These are phyloP conservation scores for Oreotrochilus melanogaster DNA, from an alignment of 2,113 vertebrate genomes.

Conservation along the genomic window DNA sequence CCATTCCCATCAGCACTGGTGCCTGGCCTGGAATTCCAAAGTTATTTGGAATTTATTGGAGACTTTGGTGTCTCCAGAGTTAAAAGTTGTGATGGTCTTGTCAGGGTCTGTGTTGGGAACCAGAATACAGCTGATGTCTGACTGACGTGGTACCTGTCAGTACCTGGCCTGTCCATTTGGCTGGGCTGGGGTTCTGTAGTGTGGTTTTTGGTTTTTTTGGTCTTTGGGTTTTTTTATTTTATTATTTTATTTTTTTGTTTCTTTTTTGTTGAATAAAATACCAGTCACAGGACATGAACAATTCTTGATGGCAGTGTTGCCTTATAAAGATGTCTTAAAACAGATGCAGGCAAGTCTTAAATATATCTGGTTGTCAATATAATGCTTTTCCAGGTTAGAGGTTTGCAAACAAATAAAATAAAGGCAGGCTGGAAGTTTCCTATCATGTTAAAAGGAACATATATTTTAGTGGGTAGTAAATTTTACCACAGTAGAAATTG, in stretches of 20 bases:
- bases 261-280: neutral
- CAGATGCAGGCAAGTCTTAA: neutral
- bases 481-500: neutral
- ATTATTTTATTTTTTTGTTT: neutral
- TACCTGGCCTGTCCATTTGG: neutral
- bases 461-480: neutral
- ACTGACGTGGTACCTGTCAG: neutral
- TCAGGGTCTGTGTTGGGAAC: neutral
- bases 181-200: neutral
- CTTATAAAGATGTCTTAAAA: neutral
- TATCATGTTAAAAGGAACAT: neutral
- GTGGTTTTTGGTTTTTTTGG: neutral
- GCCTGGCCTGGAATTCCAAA: neutral
- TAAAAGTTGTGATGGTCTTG: neutral
- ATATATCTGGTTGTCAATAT: neutral
- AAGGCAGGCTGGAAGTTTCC: neutral
- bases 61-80: neutral
- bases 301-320: neutral
- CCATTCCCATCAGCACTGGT: accelerated
- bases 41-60: too few species aligned
- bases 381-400: neutral
- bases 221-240: neutral
- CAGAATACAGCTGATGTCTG: neutral
- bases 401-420: neutral
- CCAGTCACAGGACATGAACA: neutral